Percentiles rank a stretch among this genome's conserved stretches.
Evolutionary conservation across 2,888 invertebrate species (phyloP).

Genomic region (Meiosimyza platycephala): DNA sequence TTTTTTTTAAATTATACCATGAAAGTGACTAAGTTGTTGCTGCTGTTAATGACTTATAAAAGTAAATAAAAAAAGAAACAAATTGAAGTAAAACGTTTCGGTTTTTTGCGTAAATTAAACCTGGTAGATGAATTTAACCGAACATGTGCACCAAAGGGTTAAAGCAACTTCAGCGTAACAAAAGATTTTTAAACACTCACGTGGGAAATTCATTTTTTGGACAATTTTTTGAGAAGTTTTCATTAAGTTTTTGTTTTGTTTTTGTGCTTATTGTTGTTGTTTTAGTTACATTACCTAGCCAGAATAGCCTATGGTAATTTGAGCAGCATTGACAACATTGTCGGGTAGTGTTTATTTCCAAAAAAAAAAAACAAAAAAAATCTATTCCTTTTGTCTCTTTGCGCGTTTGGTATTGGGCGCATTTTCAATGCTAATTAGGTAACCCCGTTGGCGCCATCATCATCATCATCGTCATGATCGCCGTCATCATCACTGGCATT

Average conservation of each 20-base stretch:
- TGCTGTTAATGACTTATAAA: constrained; percentile 3
- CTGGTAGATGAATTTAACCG: too few species aligned
- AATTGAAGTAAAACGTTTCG: neutral
- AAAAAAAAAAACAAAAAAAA: neutral
- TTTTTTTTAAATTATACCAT: neutral
- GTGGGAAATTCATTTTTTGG: too few species aligned
- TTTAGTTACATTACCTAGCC: neutral
- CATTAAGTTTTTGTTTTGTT: too few species aligned
- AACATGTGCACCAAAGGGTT: too few species aligned
- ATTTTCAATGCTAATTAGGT: constrained; percentile 43
- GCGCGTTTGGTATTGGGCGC: neutral
- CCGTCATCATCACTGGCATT: neutral
- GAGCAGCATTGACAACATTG: too few species aligned
- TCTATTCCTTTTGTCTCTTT: neutral
- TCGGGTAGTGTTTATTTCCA: neutral
- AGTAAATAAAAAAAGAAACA: neutral
- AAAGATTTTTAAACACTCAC: too few species aligned
- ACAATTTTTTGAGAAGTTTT: too few species aligned
- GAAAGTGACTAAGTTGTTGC: neutral
- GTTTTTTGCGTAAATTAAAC: too few species aligned
- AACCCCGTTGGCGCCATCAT: constrained; percentile 37
- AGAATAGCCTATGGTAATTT: too few species aligned
- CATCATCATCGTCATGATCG: constrained; percentile 20
- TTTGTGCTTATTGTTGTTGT: neutral
- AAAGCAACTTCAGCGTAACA: too few species aligned